Evolutionary conservation across 2,797 vertebrate genomes (phyloP), one percentile per base, ranked within the genome.

Genomic region (Hemibagrus guttatus): DNA sequence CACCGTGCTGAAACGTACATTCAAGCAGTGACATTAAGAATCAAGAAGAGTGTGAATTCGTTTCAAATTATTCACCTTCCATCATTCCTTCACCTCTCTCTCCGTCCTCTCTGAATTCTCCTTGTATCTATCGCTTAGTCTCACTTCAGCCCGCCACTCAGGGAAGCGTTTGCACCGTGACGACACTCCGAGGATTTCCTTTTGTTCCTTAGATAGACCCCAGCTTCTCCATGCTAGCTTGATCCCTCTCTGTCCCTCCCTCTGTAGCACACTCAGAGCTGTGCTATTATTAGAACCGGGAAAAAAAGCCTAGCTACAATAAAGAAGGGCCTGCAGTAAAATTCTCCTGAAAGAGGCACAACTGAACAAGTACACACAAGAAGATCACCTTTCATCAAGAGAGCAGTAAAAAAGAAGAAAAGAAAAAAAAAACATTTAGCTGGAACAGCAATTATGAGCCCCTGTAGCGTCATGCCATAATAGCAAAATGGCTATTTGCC

Each of bases 111-210:
- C 64, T 80, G 3, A 2, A 76, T 23, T 86, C 68, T 84, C 58
- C 63, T 81, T 28, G 58, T 85, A 68, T 81, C 82, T 49, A 66
- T 81, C 84, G 23, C 35, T n/a, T 59, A 66, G 69, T n/a, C 61
- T 85, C 14, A 81, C 83, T 11, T 75, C 78, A 86, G 85, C 83
- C 87, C 61, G 81, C 83, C 81, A 84, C 66, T 88, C 84, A 66
- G 75, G 81, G 89, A 82, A 59, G 61, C 52, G 78, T 84, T 87
- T 39, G 21, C 14, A 76, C 61, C 64, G 88, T 93, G 94, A 95
- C 93, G 93, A 94, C 93, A 95, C 91, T 89, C 63, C 46, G 84
- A 95, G 94, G 94, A 93, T 94, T 94, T 93, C 94, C 94, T 93
- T 90, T 89, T 90, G 87, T 90, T 87, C 89, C 61, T 72, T 78